phyloP scores from a whole-genome alignment of 2,113 vertebrate species.

The Aspiorhynchus laticeps region DNA sequence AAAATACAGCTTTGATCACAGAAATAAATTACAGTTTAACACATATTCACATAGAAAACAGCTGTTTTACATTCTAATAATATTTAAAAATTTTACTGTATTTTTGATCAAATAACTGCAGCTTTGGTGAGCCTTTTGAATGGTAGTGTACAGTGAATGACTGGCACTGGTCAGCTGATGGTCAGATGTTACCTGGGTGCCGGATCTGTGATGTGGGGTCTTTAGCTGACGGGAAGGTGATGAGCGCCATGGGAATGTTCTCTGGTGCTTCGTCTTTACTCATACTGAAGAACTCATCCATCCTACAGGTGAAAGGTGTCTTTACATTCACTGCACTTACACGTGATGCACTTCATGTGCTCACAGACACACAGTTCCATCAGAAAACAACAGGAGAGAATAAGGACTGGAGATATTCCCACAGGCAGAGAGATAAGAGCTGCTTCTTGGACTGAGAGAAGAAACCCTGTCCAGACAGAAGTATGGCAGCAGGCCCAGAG shows the following conservation, averaged over 20 bases:
- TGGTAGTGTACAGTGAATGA: background rate
- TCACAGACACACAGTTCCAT: background rate
- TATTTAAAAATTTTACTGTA: background rate
- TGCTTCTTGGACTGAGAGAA: slow-evolving; percentile 13
- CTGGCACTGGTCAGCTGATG: background rate
- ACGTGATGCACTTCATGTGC: background rate
- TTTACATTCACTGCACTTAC: background rate
- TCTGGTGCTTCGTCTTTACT: slow-evolving; percentile 80
- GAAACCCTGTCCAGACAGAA: slow-evolving; percentile 30
- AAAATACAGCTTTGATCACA: background rate
- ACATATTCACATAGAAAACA: background rate
- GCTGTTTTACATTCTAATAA: background rate
- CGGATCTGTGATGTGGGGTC: slow-evolving; percentile 81
- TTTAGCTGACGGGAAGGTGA: slow-evolving; percentile 85
- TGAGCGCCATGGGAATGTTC: slow-evolving; percentile 83
- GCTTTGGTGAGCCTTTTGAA: background rate
- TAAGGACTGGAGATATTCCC: slow-evolving; percentile 17
- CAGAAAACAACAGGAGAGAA: background rate
- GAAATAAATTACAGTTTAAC: background rate
- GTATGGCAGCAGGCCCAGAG: background rate
- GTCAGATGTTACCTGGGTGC: slow-evolving; percentile 76
- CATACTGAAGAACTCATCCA: slow-evolving; percentile 74
- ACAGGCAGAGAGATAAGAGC: slow-evolving; percentile 33
- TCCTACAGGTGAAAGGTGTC: slow-evolving; percentile 63
- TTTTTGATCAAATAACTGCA: background rate